A percentile compares a stretch with the other conserved stretches of the same genome.
Conservation (phyloP, 2,797 vertebrate species). For the Lagodon rhomboides region DNA sequence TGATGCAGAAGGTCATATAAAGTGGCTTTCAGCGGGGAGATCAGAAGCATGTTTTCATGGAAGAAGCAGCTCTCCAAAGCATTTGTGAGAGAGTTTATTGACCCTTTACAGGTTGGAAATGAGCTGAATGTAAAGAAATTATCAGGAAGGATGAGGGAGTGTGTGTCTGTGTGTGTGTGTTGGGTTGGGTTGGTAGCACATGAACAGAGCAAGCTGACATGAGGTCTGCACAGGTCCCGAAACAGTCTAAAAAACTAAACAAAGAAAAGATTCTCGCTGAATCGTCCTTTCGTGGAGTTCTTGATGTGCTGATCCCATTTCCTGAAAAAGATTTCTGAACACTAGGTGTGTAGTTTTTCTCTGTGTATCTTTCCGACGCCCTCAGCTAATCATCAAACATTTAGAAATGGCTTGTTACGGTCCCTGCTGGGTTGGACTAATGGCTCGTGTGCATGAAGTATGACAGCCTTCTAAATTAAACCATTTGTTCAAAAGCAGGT, state of each 20-base stretch:
- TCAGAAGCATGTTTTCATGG: conserved; percentile 19
- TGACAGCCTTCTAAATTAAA: conserved; percentile 61
- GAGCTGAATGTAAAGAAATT: conserved; percentile 8
- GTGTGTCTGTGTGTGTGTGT: not conserved
- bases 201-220: conserved; percentile 6
- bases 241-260: conserved; percentile 8
- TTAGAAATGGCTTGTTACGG: conserved; percentile 26
- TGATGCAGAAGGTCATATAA: conserved; percentile 41
- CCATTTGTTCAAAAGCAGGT: conserved; percentile 62
- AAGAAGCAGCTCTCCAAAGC: conserved; percentile 25
- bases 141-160: not conserved
- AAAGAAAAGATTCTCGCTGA: conserved; percentile 1
- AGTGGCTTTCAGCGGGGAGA: conserved; percentile 14
- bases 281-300: not conserved
- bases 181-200: not conserved
- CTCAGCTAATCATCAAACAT: conserved; percentile 47
- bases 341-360: conserved; percentile 3
- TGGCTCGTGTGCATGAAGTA: conserved; percentile 53
- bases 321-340: conserved; percentile 34
- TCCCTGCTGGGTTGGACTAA: conserved; percentile 60
- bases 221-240: not conserved
- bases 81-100: conserved; percentile 27
- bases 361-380: conserved; percentile 21
- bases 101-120: conserved; percentile 27
- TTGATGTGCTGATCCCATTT: conserved; percentile 16